phyloP scores from a whole-genome alignment of 2,113 vertebrate genomes.

The Theropithecus gelada region DNA sequence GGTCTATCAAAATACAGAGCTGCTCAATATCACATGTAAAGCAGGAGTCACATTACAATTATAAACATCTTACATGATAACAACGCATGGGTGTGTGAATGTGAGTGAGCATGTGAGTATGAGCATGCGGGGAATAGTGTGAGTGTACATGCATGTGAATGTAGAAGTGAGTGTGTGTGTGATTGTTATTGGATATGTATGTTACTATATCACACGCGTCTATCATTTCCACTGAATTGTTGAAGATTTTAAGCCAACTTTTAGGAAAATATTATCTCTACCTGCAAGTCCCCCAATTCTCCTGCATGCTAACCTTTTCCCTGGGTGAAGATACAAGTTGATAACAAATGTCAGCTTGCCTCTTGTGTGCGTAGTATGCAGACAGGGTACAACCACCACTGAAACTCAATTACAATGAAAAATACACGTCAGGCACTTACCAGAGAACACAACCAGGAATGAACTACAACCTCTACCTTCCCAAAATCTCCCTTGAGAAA shows the following conservation, averaged over 20 bases:
- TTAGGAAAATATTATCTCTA: background rate
- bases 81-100: background rate
- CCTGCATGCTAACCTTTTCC: background rate
- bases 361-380: background rate
- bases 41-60: background rate
- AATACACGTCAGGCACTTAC: background rate
- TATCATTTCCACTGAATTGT: background rate
- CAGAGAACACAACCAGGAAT: background rate
- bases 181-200: background rate
- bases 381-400: background rate
- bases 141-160: background rate
- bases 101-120: background rate
- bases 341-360: background rate
- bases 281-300: background rate
- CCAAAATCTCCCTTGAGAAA: background rate
- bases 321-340: background rate
- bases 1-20: background rate
- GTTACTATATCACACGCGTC: background rate
- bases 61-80: background rate
- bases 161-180: background rate
- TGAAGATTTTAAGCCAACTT: background rate
- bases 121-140: too few species aligned
- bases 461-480: background rate
- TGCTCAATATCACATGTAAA: background rate
- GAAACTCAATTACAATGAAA: background rate